Evolutionary conservation across 1,140 invertebrate species (phyloP), one percentile per base, ranked within the genome.

Genomic region (Anastrepha ludens): DNA sequence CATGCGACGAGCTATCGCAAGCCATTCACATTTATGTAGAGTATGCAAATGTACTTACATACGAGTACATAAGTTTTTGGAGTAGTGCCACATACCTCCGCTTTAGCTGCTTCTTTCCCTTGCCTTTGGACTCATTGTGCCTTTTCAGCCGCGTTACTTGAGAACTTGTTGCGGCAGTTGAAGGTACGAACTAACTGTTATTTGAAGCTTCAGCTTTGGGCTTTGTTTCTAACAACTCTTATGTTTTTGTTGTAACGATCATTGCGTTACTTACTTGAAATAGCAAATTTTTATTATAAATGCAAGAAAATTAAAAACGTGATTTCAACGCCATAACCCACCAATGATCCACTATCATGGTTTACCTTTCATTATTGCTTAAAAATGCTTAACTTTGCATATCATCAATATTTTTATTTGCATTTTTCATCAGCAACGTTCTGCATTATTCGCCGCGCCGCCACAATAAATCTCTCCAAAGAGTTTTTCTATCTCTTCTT

Each of bases 131-230:
- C 41, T n/a, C 41, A 47, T 74, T 74, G 39, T 74, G 39, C 44
- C 29, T 47, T 44, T 17, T 41, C 39, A 44, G 44, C 67, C 67
- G 47, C 67, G 67, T 74, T 74, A 74, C 67, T 47, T 74, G 67
- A 74, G 67, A 74, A 74, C 67, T 74, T 74, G 67, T n/a, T 44
- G 44, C 41, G 17, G 67, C 67, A 17, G 41, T 74, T 74, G 67
- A 3, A 13, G 13, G 65, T 67, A 39, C 8, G 29, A 39, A 67
- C 29, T 64, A 29, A 67, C 3, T 41, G 11, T 39, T 67, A 20
- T 9, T 20, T 15, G 67, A 11, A 11, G 67, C 67, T 41, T 20
- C 39, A 67, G 29, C 39, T 67, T 20, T 8, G 9, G 20, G 64
- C 64, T 67, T 67, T 67, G 64, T 41, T 41, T 39, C 2, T 47